These are phyloP conservation scores for Drosophila nr. perissopoda DNA, from an alignment of 2,888 invertebrate species.

Conservation along the genomic window DNA sequence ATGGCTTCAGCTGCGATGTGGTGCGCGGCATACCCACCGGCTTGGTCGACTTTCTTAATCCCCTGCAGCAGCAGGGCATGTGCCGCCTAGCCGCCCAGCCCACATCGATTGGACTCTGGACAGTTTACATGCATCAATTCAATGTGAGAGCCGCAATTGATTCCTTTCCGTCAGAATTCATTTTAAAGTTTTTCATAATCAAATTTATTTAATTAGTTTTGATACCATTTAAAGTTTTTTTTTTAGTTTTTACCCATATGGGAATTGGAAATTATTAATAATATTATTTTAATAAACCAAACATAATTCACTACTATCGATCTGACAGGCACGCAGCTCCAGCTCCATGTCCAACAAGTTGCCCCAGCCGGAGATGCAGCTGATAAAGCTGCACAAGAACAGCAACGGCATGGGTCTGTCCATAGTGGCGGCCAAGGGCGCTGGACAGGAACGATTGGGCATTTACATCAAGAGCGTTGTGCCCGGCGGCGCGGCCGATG, in stretches of 20 bases:
- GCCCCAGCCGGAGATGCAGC: constrained; percentile 91
- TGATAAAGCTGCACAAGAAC: constrained; percentile 96
- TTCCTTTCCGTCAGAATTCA: too few species aligned
- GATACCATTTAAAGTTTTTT: not conserved
- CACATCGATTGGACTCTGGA: constrained; percentile 96
- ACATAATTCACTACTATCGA: not conserved
- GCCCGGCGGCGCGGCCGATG: constrained; percentile 95
- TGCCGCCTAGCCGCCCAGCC: constrained; percentile 96
- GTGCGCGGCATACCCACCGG: constrained; percentile 97
- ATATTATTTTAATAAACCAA: not conserved
- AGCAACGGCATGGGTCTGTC: constrained; percentile 99
- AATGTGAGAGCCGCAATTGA: constrained; percentile 84
- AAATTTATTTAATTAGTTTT: not conserved
- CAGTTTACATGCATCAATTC: constrained; percentile 93
- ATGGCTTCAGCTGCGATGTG: constrained; percentile 98
- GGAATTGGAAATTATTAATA: not conserved
- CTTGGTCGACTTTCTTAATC: constrained; percentile 93
- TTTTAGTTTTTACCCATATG: too few species aligned
- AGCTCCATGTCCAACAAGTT: constrained; percentile 88
- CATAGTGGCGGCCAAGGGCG: constrained; percentile 98
- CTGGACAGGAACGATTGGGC: constrained; percentile 93
- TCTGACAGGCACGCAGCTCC: constrained; percentile 87
- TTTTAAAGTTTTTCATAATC: not conserved
- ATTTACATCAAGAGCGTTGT: constrained; percentile 99
- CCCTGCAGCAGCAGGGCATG: constrained; percentile 93